Base-by-base conservation (phyloP, 92 coral and sea anemone species). In the Palythoa grandiflora region DNA sequence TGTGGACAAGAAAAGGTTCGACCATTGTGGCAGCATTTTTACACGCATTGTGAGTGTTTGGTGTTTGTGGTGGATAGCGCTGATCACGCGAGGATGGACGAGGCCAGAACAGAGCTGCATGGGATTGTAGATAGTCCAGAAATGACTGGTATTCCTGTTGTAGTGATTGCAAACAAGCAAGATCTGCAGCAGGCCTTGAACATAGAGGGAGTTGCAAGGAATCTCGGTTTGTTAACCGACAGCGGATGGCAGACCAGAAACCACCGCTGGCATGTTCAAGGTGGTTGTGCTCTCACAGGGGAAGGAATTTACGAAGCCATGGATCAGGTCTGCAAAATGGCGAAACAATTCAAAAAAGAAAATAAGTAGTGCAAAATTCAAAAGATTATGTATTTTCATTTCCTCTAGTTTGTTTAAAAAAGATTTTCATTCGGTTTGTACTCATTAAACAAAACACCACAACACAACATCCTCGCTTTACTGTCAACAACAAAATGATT, bases 1-100 rank as follows among this genome's bases (percentile, higher is more conserved):
- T 95, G 97, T 14, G 97, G 97, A 44, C 97, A 94, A 35, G 93
- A 90, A 50, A 94, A 94, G 52, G 68, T 94, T 71, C 90, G 97
- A 35, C 93, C 94, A 0, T 68, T 92, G 2, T 92, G 96, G 96
- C 85, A 89, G 12, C 97, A 88, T 66, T 94, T 88, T 75, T 94
- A 93, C 54, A 93, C 90, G 44, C 89, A 89, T 19, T 90, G 92
- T 20, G 90, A 94, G 16, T 87, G 92, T 11, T 48, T 94, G 65
- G 86, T 94, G 15, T 94, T 84, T 89, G 94, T 94, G 47, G 95
- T 94, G 6, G 97, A 94, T 88, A 94, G 97, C 87, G 83, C 88
- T 50, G 97, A 94, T 78, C 63, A 87, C 19, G 89, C 87, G 16
- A 80, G 97, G 36, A 88, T 94, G 72, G 83, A 83, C 66, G 97